These are phyloP conservation scores for Aphidoletes aphidimyza DNA, from an alignment of 2,888 invertebrate genomes.

Conservation along the genomic window DNA sequence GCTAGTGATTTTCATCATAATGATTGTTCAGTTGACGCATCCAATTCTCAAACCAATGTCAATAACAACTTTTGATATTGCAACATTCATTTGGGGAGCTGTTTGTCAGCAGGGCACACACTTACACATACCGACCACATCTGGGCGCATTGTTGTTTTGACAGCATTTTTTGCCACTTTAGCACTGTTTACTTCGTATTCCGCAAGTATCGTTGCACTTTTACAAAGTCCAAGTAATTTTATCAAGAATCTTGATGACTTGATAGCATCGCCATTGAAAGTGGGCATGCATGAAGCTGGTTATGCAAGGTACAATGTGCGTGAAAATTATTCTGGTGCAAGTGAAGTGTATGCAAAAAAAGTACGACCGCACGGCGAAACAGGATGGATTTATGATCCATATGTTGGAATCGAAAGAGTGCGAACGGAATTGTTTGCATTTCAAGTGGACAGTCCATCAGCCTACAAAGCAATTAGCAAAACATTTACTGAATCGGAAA, in stretches of 20 bases:
- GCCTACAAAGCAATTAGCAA: not conserved
- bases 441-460: slow-evolving; percentile 35
- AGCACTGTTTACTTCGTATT: not conserved
- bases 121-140: not conserved
- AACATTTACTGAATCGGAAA: slow-evolving; percentile 16
- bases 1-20: not conserved
- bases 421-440: slow-evolving; percentile 5
- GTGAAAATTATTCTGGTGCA: not conserved
- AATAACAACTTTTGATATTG: not conserved
- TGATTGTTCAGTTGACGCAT: slow-evolving; percentile 2
- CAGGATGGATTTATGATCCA: slow-evolving; percentile 18
- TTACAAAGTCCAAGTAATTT: slow-evolving; percentile 18
- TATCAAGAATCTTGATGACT: not conserved
- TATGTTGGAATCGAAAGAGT: not conserved
- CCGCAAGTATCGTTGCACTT: not conserved
- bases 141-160: not conserved
- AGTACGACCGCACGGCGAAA: not conserved
- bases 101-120: not conserved
- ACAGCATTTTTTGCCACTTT: not conserved
- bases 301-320: not conserved
- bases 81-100: not conserved
- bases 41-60: not conserved
- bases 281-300: slow-evolving; percentile 11
- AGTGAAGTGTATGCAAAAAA: not conserved
- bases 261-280: not conserved